Conservation (phyloP, 2,113 vertebrate genomes). For the Junco hyemalis region DNA sequence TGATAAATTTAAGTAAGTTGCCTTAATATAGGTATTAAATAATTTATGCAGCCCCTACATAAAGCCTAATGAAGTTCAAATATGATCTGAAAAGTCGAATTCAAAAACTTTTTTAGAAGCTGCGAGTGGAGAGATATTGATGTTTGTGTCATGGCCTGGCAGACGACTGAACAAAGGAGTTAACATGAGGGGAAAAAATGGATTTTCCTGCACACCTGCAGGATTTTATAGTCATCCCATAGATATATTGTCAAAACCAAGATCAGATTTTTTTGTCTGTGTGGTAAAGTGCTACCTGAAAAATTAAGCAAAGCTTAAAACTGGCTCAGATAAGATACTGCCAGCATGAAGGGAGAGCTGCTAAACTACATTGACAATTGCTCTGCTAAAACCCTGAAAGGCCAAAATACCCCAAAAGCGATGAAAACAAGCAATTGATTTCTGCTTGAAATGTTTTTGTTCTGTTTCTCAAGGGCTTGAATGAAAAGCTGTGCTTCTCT, state of each 20-base stretch:
- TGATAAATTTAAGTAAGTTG: neutral
- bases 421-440: neutral
- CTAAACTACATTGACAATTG: neutral
- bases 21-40: neutral
- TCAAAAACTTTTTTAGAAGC: neutral
- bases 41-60: neutral
- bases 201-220: neutral
- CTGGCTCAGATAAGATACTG: neutral
- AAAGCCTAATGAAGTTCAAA: neutral
- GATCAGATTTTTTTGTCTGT: neutral
- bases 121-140: neutral
- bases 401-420: neutral
- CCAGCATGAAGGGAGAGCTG: neutral
- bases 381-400: neutral
- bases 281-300: neutral
- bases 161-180: neutral
- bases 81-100: neutral
- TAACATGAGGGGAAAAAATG: neutral
- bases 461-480: neutral
- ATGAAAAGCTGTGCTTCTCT: neutral
- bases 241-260: neutral
- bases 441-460: neutral
- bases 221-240: neutral
- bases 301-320: neutral
- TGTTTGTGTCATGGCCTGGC: neutral